Percentiles rank a stretch among this genome's conserved stretches.
Conservation (phyloP, 2,113 vertebrate species). For the Edolisoma coerulescens region DNA sequence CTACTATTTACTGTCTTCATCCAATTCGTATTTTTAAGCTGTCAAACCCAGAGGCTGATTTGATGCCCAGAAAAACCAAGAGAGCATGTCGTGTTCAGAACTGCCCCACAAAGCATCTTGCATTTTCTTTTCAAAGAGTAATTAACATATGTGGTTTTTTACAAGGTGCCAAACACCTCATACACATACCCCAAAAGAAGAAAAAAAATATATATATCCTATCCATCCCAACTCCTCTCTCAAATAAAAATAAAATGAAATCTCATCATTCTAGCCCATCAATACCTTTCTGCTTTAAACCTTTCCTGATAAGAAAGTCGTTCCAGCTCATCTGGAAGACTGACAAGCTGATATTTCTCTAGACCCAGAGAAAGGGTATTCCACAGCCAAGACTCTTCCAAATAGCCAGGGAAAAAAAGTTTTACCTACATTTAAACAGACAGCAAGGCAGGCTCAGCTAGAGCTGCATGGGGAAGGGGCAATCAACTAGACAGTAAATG, state of each 20-base stretch:
- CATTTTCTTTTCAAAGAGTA: background rate
- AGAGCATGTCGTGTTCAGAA: background rate
- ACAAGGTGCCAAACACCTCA: background rate
- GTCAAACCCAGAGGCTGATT: background rate
- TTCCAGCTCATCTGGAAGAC: background rate
- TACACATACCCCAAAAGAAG: background rate
- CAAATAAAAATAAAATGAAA: background rate
- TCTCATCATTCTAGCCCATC: background rate
- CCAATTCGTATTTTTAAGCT: background rate
- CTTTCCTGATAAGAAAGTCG: background rate
- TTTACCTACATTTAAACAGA: background rate
- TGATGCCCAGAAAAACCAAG: background rate
- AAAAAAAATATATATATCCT: background rate
- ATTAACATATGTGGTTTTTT: background rate
- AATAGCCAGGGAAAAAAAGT: background rate
- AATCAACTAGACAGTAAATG: conserved; percentile 31
- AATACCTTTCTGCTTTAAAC: background rate
- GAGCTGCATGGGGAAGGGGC: background rate
- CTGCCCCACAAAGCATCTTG: background rate
- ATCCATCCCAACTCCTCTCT: background rate
- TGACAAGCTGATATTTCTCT: background rate
- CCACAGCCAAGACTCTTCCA: background rate
- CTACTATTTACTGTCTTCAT: background rate
- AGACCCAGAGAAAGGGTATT: background rate
- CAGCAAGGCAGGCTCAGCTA: background rate